A percentile compares a stretch with the other conserved stretches of the same genome.
phyloP scores from a whole-genome alignment of 2,797 vertebrate genomes.

The Ctenosaura bakeri region DNA sequence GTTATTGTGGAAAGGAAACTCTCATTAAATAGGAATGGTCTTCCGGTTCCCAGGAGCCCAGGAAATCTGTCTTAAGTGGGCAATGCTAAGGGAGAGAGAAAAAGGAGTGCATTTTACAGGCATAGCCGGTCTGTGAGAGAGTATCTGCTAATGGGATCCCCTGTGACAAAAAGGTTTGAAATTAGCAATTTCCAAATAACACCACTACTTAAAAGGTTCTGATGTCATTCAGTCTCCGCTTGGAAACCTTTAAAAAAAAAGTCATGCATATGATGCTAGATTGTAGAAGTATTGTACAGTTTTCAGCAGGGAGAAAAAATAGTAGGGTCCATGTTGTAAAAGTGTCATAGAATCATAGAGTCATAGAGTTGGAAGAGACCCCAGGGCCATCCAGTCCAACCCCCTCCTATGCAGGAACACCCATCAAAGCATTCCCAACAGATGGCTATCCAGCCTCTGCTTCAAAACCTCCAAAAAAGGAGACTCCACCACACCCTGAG shows the following conservation, averaged over 20 bases:
- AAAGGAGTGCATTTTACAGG: not conserved
- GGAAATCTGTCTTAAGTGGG: not conserved
- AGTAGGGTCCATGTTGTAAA: not conserved
- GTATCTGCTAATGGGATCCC: not conserved
- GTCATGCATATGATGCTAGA: not conserved
- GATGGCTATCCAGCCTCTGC: too few relatives aligned
- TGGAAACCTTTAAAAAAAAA: not conserved
- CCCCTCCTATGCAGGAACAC: too few relatives aligned
- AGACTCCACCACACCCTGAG: too few relatives aligned
- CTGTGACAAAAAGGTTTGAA: not conserved
- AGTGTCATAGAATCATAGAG: too few relatives aligned
- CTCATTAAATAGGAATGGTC: slow-evolving; percentile 10
- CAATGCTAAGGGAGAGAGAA: not conserved
- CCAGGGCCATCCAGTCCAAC: too few relatives aligned
- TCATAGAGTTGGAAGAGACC: too few relatives aligned
- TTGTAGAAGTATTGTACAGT: not conserved
- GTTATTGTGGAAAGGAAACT: slow-evolving; percentile 22
- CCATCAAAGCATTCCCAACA: too few relatives aligned
- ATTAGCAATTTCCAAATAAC: not conserved
- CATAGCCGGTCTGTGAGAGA: not conserved
- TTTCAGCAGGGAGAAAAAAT: not conserved
- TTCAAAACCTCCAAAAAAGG: too few relatives aligned
- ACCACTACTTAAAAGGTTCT: not conserved
- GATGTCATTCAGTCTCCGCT: not conserved
- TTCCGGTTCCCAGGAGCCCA: not conserved